phyloP scores from a whole-genome alignment of 1,140 invertebrate species.

The Chironomus tepperi region DNA sequence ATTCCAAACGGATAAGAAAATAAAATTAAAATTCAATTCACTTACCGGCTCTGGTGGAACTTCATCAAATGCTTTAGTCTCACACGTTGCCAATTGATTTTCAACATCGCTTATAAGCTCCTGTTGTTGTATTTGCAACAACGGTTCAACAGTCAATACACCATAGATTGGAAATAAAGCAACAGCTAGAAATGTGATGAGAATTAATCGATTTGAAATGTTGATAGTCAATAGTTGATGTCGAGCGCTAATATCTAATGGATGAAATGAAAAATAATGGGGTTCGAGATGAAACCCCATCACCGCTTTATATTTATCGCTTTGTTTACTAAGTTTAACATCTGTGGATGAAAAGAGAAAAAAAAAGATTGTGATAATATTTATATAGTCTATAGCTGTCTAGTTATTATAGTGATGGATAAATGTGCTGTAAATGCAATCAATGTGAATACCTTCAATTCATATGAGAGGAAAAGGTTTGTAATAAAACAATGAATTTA shows the following conservation, averaged over 20 bases:
- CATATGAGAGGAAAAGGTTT: no score
- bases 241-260: not conserved
- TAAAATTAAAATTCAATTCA: conserved; percentile 7
- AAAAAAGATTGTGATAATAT: no score
- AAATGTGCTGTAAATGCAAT: no score
- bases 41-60: conserved; percentile 38
- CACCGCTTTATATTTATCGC: not conserved
- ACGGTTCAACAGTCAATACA: not conserved
- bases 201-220: conserved; percentile 13
- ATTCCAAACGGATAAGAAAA: not conserved
- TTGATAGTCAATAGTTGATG: not conserved
- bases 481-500: no score
- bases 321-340: not conserved
- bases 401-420: no score
- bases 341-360: not conserved
- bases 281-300: not conserved
- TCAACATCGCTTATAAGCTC: not conserved
- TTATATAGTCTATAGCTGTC: no score
- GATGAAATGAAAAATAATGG: conserved; percentile 5
- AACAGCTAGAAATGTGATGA: not conserved
- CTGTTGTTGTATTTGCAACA: not conserved
- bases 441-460: no score
- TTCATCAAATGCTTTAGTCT: conserved; percentile 35
- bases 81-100: conserved; percentile 33
- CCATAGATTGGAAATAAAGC: not conserved